A percentile compares a stretch with the other conserved stretches of the same genome.
These are phyloP conservation scores for Macquaria ambigua DNA, from an alignment of 2,113 vertebrate species.

Conservation along the genomic window DNA sequence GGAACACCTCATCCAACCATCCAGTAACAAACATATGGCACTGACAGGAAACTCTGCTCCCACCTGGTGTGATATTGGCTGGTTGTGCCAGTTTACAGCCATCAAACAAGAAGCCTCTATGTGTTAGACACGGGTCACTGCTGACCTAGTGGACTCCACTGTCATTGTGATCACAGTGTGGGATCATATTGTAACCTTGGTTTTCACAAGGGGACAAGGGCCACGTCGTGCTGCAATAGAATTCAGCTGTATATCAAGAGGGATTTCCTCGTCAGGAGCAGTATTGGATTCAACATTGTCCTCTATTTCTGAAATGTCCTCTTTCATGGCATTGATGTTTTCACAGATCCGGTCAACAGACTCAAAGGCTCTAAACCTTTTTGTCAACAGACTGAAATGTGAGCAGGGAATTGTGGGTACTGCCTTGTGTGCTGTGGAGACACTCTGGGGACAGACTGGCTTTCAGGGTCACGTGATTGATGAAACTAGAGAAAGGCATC, in stretches of 20 bases:
- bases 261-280: too few relatives aligned
- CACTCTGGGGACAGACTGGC: constrained; percentile 37
- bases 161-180: too few relatives aligned
- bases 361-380: constrained; percentile 18
- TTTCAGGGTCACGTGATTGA: constrained; percentile 31
- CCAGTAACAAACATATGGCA: background rate
- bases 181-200: background rate
- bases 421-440: background rate
- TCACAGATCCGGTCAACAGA: background rate
- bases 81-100: background rate
- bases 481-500: constrained; percentile 29
- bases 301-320: constrained; percentile 30
- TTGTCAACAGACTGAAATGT: constrained; percentile 41
- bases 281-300: background rate
- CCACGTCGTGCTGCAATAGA: too few relatives aligned
- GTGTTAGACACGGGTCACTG: background rate
- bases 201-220: background rate
- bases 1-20: background rate
- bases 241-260: too few relatives aligned
- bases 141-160: background rate
- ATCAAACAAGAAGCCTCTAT: background rate
- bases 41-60: too few relatives aligned
- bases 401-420: constrained; percentile 16
- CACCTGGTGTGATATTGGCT: background rate
- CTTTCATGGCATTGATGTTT: constrained; percentile 14